A percentile compares a stretch with the other conserved stretches of the same genome.
phyloP scores from a whole-genome alignment of 2,888 invertebrate genomes.

The Melieria omissa region DNA sequence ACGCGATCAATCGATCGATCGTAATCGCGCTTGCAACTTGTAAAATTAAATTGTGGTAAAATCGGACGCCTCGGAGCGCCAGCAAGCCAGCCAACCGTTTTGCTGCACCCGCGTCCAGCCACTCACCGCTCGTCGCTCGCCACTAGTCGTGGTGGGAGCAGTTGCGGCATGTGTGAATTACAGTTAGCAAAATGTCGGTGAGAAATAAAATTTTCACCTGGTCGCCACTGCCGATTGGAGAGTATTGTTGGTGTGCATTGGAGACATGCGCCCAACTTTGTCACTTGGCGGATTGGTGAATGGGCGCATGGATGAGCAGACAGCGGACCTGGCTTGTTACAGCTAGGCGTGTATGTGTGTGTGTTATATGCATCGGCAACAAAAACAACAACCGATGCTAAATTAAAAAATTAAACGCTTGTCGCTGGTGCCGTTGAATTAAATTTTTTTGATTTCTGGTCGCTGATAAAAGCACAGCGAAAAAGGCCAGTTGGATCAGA shows the following conservation, averaged over 20 bases:
- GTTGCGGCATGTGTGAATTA: constrained; percentile 40
- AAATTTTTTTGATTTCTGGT: constrained; percentile 35
- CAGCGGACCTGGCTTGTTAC: background rate
- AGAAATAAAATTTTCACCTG: constrained; percentile 34
- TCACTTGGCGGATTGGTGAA: background rate
- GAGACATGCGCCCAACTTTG: background rate
- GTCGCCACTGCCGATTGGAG: too few relatives aligned
- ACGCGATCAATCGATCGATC: constrained; percentile 49
- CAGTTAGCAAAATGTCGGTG: constrained; percentile 48
- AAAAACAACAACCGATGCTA: background rate
- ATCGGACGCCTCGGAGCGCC: constrained; percentile 40
- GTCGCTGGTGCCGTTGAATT: constrained; percentile 33
- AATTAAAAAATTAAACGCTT: constrained; percentile 31
- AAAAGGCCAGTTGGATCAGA: constrained; percentile 6
- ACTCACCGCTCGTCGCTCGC: too few relatives aligned
- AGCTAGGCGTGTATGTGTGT: too few relatives aligned
- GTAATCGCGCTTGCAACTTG: constrained; percentile 52
- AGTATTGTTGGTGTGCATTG: background rate
- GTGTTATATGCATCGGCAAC: too few relatives aligned
- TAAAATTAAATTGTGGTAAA: constrained; percentile 47
- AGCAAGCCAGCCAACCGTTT: constrained; percentile 11
- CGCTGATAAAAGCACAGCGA: constrained; percentile 30
- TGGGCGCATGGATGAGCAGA: too few relatives aligned
- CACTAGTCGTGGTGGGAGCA: constrained; percentile 24
- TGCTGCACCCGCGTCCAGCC: too few relatives aligned